Base-by-base conservation (phyloP, 2,797 vertebrate species). In the Nannoperca australis region DNA sequence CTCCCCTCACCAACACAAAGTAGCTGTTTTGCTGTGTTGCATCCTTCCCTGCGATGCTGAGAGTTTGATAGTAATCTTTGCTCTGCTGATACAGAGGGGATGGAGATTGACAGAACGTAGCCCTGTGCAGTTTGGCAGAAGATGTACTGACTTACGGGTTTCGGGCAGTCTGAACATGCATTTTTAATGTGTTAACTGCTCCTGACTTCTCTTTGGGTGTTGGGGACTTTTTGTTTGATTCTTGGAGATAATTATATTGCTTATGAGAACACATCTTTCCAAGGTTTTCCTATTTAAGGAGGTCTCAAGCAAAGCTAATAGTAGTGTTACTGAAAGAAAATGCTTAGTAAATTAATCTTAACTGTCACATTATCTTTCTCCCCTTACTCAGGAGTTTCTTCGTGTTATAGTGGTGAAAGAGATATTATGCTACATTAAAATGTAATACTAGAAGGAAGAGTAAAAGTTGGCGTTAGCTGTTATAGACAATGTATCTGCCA, bases 11-110 rank as follows among this genome's bases (percentile, higher is more conserved):
- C 55, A 58, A 76, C 84, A 70, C 72, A 89, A 86, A 89, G 79
- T 81, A 75, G 67, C 80, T 90, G 70, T 88, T 90, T 88, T 84
- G 81, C 83, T 80, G 78, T 59, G 73, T 79, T 87, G 77, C 78
- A 80, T 86, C 62, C 78, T 81, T 59, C 70, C 66, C 50, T 15
- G 62, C 71, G 75, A 79, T 79, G 70, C 62, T 47, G 58, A 79
- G 64, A 62, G 45, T 44, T 79, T 80, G 83, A 86, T 80, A 30
- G 60, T 84, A 81, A 89, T 89, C 84, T 81, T 58, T 63, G 60
- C 77, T 69, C 76, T 62, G 74, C 63, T 60, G 71, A 74, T 69
- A 70, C 20, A 47, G 49, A 78, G 49, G 30, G 66, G 44, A 67
- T 24, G 27, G 77, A 66, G 58, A 82, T 55, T 70, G 50, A 75